phyloP scores from a whole-genome alignment of 2,888 invertebrate genomes.

The Branchipolynoe longqiensis region DNA sequence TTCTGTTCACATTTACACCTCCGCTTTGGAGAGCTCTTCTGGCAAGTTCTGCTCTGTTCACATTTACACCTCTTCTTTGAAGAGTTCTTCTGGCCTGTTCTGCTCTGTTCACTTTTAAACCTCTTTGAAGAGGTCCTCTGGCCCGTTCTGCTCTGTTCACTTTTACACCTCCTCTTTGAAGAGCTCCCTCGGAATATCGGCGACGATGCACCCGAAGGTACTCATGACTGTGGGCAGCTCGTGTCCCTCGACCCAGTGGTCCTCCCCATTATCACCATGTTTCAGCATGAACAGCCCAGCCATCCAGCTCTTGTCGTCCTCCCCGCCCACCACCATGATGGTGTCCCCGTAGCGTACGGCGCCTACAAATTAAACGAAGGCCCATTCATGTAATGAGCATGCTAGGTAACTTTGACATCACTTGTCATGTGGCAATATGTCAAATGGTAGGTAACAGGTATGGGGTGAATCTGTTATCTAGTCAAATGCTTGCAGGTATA shows the following conservation, averaged over 20 bases:
- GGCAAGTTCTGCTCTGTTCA: not conserved
- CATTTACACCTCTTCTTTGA: not conserved
- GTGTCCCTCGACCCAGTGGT: conserved; percentile 78
- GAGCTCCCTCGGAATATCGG: conserved; percentile 67
- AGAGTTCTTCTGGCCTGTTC: not conserved
- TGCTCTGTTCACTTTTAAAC: not conserved
- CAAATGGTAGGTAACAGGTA: too few relatives aligned
- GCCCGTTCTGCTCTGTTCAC: too few relatives aligned
- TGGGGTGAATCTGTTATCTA: too few relatives aligned
- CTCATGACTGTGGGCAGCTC: conserved; percentile 80
- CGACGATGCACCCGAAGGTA: conserved; percentile 80
- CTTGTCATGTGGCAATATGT: too few relatives aligned
- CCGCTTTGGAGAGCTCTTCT: not conserved
- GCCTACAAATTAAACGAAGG: conserved; percentile 64
- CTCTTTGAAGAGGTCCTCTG: not conserved
- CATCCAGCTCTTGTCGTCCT: conserved; percentile 81
- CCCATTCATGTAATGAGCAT: too few relatives aligned
- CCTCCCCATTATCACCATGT: conserved; percentile 70
- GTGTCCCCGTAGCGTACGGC: conserved; percentile 78
- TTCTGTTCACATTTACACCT: not conserved
- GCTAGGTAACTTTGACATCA: too few relatives aligned
- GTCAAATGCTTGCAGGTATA: too few relatives aligned
- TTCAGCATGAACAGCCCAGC: conserved; percentile 78
- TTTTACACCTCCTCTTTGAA: conserved; percentile 42
- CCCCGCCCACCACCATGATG: conserved; percentile 79